Base-by-base conservation (phyloP, 2,113 vertebrate species). In the Dipodomys merriami region DNA sequence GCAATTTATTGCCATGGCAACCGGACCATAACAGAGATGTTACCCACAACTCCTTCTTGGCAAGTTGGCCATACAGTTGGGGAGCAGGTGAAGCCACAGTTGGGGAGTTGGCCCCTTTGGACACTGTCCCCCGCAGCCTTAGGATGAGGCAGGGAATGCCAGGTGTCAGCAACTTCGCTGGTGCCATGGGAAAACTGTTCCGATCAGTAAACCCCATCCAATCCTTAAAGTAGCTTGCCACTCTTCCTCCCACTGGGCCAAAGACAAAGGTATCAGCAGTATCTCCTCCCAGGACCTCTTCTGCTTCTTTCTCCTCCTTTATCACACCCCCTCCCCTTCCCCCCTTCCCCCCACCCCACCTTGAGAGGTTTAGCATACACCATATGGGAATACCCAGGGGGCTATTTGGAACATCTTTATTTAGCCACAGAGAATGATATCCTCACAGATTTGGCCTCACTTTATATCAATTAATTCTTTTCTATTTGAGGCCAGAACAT, bases 1-100 rank as follows among this genome's bases (percentile, higher is more conserved):
- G 89, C 97, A 97, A 96, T 96, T 97, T 98, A 97, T 93, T 22
- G 68, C 96, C 93, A 96, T 94, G 94, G 92, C 95, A 95, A 39
- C 18, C 22, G 86, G 96, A 95, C 94, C 76, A n/a, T 96, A 97
- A 97, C 97, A 97, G 97, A 96, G 97, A 97, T 94, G 96, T 97
- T 92, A 94, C 96, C 95, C 91, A 91, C 86, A 96, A 94, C 88
- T 94, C 92, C 85, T 94, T 91, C 85, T 91, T 95, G 93, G 96
- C 96, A 95, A 96, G 95, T 96, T 95, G 44, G 19, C 57, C 3
- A 19, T 60, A 29, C 88, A 90, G 92, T 94, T 93, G 94, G 93
- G 84, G 98, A 98, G 98, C 96, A 98, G 98, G 98, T 98, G 98
- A 98, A 98, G 82, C 4, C 90, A 96, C 96, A 97, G 97, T 97